Base-by-base conservation (phyloP, 2,113 vertebrate genomes). In the Excalfactoria chinensis region DNA sequence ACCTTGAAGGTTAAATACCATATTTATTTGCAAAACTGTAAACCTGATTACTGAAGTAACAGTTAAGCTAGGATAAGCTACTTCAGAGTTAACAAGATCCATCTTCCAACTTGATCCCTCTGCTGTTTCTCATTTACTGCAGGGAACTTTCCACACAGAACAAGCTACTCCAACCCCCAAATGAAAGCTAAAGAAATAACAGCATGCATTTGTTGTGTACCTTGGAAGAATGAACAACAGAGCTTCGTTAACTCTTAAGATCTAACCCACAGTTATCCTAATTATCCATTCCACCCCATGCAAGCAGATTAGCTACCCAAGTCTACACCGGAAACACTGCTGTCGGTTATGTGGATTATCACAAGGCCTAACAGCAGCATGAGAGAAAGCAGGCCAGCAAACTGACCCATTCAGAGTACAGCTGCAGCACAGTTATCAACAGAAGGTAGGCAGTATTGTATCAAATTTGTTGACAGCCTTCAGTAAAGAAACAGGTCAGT, bases 1-100 rank as follows among this genome's bases (percentile, higher is more conserved):
- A 56, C 12, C 46, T 60, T 83, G 68, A 58, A 49, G 4, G 37
- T 85, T 90, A 92, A 80, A 88, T 25, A 80, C 4, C 4, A 75
- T 88, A 70, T 84, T 92, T 74, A 80, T 69, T 75, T 90, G 74
- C 41, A 93, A 48, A 76, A 70, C 41, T 72, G 69, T 62, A 94
- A 93, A 93, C 77, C 73, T 69, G 48, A 86, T 89, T 90, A 95
- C 76, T 49, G 48, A 92, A 91, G 4, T 68, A 94, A 92, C 62
- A 82, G 49, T 89, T 95, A 79, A 93, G 89, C 87, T 76, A 89
- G 59, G 59, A 93, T 88, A 89, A 95, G 37, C 78, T 92, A 70
- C 67, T 89, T 88, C 69, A 86, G 85, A 70, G 49, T 74, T 88
- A 95, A 91, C 5, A 1, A 80, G 88, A 72, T 86, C 87, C 72